These are phyloP conservation scores for Eupsilia transversa DNA, from an alignment of 2,888 invertebrate genomes.

Conservation along the genomic window DNA sequence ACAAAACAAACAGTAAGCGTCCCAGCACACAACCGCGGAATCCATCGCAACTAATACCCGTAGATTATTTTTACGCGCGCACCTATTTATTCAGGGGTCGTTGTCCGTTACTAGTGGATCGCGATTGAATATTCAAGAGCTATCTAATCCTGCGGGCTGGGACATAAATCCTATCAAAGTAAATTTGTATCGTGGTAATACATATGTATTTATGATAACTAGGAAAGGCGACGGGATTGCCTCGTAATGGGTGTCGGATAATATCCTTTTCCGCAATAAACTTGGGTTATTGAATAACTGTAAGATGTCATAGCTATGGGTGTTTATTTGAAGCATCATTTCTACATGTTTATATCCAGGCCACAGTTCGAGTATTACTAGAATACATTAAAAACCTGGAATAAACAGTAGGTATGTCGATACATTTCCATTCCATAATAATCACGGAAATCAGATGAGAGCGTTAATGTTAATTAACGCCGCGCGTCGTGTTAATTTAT, in stretches of 20 bases:
- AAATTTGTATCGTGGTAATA: conserved; percentile 61
- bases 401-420: no score
- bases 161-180: conserved; percentile 57
- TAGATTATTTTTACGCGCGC: conserved; percentile 48
- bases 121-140: conserved; percentile 65
- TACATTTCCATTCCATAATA: neutral
- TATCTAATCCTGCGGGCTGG: conserved; percentile 49
- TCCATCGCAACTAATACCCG: neutral
- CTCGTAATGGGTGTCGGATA: conserved; percentile 43
- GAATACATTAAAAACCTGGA: neutral
- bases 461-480: no score
- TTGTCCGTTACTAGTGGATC: conserved; percentile 43
- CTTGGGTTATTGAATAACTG: conserved; percentile 40
- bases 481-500: neutral
- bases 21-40: conserved; percentile 2
- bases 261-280: conserved; percentile 39
- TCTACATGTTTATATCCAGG: neutral
- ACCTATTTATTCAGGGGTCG: conserved; percentile 60
- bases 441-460: neutral
- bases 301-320: neutral
- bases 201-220: conserved; percentile 66
- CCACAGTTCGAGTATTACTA: neutral
- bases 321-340: conserved; percentile 4
- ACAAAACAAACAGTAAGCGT: neutral
- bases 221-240: conserved; percentile 51